These are phyloP conservation scores for Dicrurus megarhynchus DNA, from an alignment of 2,113 vertebrate species.

Conservation along the genomic window DNA sequence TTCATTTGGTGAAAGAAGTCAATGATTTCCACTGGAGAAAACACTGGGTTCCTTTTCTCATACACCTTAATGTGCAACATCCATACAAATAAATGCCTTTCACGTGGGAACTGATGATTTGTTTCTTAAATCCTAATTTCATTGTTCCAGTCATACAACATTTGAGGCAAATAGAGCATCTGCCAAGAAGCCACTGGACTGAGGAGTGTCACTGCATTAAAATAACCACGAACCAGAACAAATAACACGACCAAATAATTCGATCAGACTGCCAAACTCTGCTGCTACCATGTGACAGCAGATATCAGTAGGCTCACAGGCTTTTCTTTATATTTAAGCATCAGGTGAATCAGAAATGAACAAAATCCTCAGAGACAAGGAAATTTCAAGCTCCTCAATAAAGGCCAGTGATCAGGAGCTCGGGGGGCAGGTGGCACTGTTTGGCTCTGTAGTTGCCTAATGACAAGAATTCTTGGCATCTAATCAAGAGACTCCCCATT, in stretches of 20 bases:
- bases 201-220: not conserved
- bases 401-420: not conserved
- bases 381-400: not conserved
- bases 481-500: not conserved
- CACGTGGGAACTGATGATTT: not conserved
- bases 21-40: not conserved
- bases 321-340: not conserved
- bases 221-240: not conserved
- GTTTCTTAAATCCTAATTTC: not conserved
- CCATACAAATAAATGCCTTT: not conserved
- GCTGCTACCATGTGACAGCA: fast-evolving
- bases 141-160: not conserved
- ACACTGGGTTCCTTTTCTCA: not conserved
- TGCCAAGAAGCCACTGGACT: not conserved
- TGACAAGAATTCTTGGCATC: not conserved
- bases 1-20: not conserved
- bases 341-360: not conserved
- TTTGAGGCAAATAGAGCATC: not conserved
- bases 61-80: not conserved
- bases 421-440: not conserved
- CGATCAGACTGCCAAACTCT: not conserved
- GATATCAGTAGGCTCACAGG: not conserved
- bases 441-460: not conserved
- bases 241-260: not conserved
- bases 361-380: not conserved